Percentiles rank a stretch among this genome's conserved stretches.
phyloP scores from a whole-genome alignment of 2,888 invertebrate species.

The Apantesis nais region DNA sequence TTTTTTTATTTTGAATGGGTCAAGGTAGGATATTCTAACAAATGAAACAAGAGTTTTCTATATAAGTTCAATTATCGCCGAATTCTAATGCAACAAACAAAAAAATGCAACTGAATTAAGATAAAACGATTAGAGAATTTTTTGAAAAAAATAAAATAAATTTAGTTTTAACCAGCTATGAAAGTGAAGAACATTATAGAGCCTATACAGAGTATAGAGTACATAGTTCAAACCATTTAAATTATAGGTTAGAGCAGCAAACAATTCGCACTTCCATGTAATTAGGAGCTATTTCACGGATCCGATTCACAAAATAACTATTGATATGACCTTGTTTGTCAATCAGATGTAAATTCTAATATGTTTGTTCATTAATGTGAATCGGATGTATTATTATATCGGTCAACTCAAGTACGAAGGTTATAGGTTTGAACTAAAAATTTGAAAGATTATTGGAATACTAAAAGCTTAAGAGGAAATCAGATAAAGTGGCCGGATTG shows the following conservation, averaged over 20 bases:
- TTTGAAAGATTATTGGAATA: no score
- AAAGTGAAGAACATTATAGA: neutral
- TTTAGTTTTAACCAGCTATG: neutral
- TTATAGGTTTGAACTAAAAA: neutral
- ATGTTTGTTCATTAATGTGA: constrained; percentile 21
- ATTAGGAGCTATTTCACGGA: constrained; percentile 27
- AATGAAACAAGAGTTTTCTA: no score
- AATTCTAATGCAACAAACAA: no score
- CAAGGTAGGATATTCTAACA: no score
- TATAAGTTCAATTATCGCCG: no score
- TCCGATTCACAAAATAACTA: constrained; percentile 20
- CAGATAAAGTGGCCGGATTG: no score
- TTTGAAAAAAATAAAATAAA: neutral
- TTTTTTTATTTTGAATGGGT: no score
- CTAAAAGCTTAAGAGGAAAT: no score
- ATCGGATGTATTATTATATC: constrained; percentile 2
- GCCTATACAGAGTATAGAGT: neutral
- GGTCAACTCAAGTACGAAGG: neutral
- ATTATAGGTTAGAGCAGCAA: neutral
- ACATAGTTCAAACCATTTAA: neutral
- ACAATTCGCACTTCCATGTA: constrained; percentile 17
- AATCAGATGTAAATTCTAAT: constrained; percentile 12
- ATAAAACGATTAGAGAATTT: no score
- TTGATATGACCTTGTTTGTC: constrained; percentile 33
- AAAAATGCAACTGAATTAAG: no score